Conservation (phyloP, 2,113 vertebrate genomes). For the Myiopsitta monachus region DNA sequence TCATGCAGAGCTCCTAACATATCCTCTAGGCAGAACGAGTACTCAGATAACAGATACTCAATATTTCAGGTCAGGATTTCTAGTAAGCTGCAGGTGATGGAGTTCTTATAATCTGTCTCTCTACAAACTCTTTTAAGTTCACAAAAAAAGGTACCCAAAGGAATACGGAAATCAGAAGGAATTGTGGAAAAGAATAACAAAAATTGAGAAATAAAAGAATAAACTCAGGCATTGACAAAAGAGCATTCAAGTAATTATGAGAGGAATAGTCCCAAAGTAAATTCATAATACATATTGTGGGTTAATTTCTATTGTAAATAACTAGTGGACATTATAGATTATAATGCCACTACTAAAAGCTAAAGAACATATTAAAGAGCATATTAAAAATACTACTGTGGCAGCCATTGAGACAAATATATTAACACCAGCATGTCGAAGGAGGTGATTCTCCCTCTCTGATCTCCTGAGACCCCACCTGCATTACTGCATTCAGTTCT, state of each 20-base stretch:
- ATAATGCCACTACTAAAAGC: slow-evolving; percentile 43
- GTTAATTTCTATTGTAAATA: slow-evolving; percentile 54
- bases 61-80: slow-evolving; percentile 4
- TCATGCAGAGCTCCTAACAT: background rate
- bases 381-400: slow-evolving; percentile 47
- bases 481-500: background rate
- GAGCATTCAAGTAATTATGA: background rate
- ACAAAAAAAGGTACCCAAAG: background rate
- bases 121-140: background rate
- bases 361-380: slow-evolving; percentile 46
- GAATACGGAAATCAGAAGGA: background rate
- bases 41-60: background rate
- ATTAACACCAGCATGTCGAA: background rate
- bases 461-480: background rate
- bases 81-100: background rate
- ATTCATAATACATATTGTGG: slow-evolving; percentile 18
- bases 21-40: background rate
- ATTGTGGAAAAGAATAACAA: background rate
- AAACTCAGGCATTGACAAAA: background rate
- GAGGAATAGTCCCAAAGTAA: slow-evolving; percentile 27
- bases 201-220: background rate
- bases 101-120: background rate
- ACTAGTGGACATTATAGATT: slow-evolving; percentile 39
- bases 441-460: background rate
- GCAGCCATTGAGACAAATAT: slow-evolving; percentile 10